These are phyloP conservation scores for Poecilia latipinna DNA, from an alignment of 2,113 vertebrate species.

Conservation along the genomic window DNA sequence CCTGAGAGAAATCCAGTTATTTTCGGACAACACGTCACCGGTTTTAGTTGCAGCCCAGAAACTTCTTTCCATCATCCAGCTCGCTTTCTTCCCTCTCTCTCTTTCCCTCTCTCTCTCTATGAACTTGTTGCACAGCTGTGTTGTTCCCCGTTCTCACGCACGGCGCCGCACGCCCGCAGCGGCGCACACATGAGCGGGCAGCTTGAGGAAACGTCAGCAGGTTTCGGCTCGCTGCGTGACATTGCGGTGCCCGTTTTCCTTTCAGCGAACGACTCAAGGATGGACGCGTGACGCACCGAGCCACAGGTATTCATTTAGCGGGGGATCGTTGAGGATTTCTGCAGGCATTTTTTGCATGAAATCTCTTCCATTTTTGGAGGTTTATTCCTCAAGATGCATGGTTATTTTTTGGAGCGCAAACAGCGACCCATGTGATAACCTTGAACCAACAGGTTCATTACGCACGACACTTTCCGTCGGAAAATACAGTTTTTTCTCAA, in stretches of 20 bases:
- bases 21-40: constrained; percentile 77
- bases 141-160: not conserved
- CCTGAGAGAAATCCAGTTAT: constrained; percentile 75
- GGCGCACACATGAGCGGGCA: not conserved
- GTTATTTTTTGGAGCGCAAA: not conserved
- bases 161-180: constrained; percentile 11
- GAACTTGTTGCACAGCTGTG: constrained; percentile 48
- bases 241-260: constrained; percentile 17
- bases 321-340: not conserved
- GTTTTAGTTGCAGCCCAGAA: constrained; percentile 70
- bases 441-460: constrained; percentile 59
- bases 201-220: constrained; percentile 25
- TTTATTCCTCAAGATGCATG: not conserved
- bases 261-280: not conserved
- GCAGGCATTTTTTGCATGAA: not conserved
- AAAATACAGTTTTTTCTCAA: not conserved
- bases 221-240: constrained; percentile 45
- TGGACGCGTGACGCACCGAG: not conserved
- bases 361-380: not conserved
- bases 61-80: constrained; percentile 41
- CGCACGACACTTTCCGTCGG: constrained; percentile 24
- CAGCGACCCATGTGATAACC: constrained; percentile 36
- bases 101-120: not conserved
- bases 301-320: constrained; percentile 46
- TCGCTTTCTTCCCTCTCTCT: not conserved